Evolutionary conservation across 37 sponge, comb jelly and placozoan species (phyloP).

Genomic region (Agelas oroides): DNA sequence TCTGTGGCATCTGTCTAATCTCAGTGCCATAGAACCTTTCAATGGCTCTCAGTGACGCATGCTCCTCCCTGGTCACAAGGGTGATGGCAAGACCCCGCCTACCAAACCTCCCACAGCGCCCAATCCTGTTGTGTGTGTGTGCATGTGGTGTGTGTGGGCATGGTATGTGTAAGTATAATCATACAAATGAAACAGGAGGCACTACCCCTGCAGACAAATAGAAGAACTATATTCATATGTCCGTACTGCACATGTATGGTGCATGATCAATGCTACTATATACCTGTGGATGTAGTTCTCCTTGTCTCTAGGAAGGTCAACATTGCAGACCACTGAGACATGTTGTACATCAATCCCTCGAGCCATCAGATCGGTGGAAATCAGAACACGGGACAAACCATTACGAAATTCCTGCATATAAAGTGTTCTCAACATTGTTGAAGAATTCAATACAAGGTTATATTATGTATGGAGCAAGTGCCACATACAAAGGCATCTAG

Average conservation of each 20-base stretch:
- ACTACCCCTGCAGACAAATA: no score
- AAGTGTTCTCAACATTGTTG: no score
- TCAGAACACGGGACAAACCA: slow-evolving; percentile 25
- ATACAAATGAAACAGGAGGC: no score
- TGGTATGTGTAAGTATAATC: no score
- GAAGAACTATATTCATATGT: no score
- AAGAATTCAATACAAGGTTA: no score
- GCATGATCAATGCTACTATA: no score
- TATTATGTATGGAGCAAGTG: no score
- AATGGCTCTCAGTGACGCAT: background rate
- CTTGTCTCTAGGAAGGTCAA: slow-evolving; percentile 29
- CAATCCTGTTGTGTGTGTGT: slow-evolving; percentile 10
- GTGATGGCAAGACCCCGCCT: slow-evolving; percentile 30
- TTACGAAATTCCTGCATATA: slow-evolving; percentile 42
- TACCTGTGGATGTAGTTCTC: slow-evolving; percentile 52
- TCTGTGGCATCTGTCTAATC: slow-evolving; percentile 18
- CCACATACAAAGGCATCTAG: no score
- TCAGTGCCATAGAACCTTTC: slow-evolving; percentile 7
- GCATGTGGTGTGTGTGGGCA: no score
- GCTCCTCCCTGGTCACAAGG: slow-evolving; percentile 13
- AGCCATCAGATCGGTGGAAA: slow-evolving; percentile 22
- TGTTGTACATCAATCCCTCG: slow-evolving; percentile 49
- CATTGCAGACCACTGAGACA: slow-evolving; percentile 27
- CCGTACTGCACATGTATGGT: no score
- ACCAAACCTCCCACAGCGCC: slow-evolving; percentile 42